Evolutionary conservation across 2,113 vertebrate species (phyloP), one percentile per base, ranked within the genome.

Genomic region (Ornithorhynchus anatinus): DNA sequence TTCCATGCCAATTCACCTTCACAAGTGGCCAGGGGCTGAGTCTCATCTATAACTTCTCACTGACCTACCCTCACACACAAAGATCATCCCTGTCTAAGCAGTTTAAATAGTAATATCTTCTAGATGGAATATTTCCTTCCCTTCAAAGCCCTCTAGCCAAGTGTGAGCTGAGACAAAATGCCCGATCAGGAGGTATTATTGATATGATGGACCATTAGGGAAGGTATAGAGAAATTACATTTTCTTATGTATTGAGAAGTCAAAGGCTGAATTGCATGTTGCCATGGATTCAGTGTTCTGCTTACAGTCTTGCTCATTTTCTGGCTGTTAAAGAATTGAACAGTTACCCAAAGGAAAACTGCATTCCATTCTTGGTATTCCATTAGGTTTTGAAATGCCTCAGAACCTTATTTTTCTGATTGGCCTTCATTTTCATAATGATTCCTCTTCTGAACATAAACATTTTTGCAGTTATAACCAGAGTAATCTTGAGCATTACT

Each of bases 201-300:
- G n/a, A n/a, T n/a, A n/a, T n/a, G n/a, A n/a, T n/a, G n/a, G n/a
- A n/a, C n/a, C n/a, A n/a, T n/a, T n/a, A n/a, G n/a, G n/a, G n/a
- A n/a, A n/a, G n/a, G n/a, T 69, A 63, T 36, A 61, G 37, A 48
- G 27, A 42, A 59, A 42, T 32, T 35, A 63, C 1, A 0, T 59
- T 59, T 51, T n/a, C 40, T n/a, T 33, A 59, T 67, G 27, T 45
- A 51, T 29, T 58, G 37, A 27, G n/a, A 62, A 58, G 35, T 27
- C 53, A 71, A 53, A 12, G 51, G 51, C 64, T 23, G 35, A 52
- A 43, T 38, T 52, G 33, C 6, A 11, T 22, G 74, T 78, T 70
- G 33, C 63, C 47, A 39, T 70, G 68, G 74, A 52, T 51, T 47
- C 60, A 8, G 19, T 7, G 11, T 69, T n/a, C 77, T 59, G 74